Evolutionary conservation across 1,140 invertebrate species (phyloP), one percentile per base, ranked within the genome.

Genomic region (Euura lappo): DNA sequence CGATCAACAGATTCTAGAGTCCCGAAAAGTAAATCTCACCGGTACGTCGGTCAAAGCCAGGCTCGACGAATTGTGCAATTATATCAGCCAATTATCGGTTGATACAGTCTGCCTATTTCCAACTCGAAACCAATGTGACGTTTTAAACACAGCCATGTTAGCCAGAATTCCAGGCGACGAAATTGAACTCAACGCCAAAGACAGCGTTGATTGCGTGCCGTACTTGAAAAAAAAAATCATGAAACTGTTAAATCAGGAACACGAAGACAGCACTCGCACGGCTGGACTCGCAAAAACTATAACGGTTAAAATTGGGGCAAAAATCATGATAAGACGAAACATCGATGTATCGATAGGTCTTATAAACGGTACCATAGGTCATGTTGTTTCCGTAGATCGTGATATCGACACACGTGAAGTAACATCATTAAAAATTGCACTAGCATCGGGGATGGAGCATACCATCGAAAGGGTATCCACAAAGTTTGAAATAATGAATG

Each of bases 241-340:
- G 47, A n/a, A 51, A 51, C 47, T 51, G 7, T 51, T 51, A 51
- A n/a, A 7, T 51, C 7, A 51, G 47, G 47, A 7, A 51, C 7
- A 51, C n/a, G 47, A 51, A 51, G 47, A 51, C 47, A 51, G 47
- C n/a, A 8, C 47, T n/a, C 47, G 47, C 47, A 51, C 47, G 11
- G 47, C 47, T 51, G 47, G 47, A 7, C 47, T 51, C n/a, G 47
- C 47, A 7, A 51, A 51, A 51, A 51, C 47, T 43, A 80, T 83
- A 67, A 75, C 42, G 45, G 70, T 80, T 44, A 85, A 83, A 78
- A 70, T 83, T 64, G 79, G 74, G 47, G 74, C 77, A 43, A 81
- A 77, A 72, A 79, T 84, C 11, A 84, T 86, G 82, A 76, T 85
- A 68, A 45, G 82, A 67, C 78, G 72, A 8, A 85, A 86, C 71